These are phyloP conservation scores for Darevskia nairensis DNA, from an alignment of 2,797 vertebrate genomes.

Conservation along the genomic window DNA sequence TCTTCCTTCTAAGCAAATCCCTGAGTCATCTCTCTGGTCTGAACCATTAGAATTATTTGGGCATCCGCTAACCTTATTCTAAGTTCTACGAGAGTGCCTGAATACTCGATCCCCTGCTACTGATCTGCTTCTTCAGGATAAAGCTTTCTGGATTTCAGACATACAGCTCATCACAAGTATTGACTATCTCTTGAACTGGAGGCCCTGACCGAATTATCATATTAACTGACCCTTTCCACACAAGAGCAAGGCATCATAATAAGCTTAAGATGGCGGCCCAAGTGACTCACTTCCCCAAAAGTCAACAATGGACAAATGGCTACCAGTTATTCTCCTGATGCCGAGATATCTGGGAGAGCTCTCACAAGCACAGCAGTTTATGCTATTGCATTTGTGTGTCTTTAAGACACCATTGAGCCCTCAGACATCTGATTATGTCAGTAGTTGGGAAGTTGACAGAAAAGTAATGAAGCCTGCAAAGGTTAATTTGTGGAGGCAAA, in stretches of 20 bases:
- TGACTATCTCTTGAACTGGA: background rate
- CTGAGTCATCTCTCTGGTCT: background rate
- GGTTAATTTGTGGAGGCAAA: slow-evolving; percentile 63
- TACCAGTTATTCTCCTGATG: background rate
- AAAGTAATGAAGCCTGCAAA: slow-evolving; percentile 59
- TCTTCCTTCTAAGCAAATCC: background rate
- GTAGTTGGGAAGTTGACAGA: slow-evolving; percentile 52
- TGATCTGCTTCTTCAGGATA: background rate
- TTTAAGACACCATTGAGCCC: slow-evolving; percentile 44
- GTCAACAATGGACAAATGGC: background rate
- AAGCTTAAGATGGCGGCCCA: background rate
- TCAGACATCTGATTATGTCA: slow-evolving; percentile 61
- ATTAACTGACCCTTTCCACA: background rate
- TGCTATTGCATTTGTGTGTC: slow-evolving; percentile 28
- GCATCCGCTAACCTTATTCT: background rate
- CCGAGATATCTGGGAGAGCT: slow-evolving; percentile 9
- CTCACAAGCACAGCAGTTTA: background rate
- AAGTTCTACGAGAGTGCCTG: background rate
- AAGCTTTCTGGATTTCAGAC: background rate
- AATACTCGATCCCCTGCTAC: background rate
- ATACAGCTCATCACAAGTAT: too few species aligned
- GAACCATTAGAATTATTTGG: background rate
- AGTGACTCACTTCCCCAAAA: background rate
- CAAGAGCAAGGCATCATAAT: background rate
- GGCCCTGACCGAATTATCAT: background rate